Conservation (phyloP, 1,140 invertebrate genomes). For the Drosophila pallidifrons region DNA sequence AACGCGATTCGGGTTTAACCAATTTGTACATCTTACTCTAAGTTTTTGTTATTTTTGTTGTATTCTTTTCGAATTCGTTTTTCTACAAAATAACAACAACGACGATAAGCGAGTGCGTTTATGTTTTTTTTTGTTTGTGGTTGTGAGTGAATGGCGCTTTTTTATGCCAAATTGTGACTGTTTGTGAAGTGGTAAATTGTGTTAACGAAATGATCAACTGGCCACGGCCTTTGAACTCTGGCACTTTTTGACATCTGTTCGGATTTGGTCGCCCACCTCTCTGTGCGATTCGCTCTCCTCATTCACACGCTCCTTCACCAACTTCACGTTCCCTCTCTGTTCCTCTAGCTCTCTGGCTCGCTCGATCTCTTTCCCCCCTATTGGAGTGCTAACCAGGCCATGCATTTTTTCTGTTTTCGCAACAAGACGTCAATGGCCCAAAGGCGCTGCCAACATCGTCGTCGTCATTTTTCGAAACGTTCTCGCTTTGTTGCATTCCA, state of each 20-base stretch:
- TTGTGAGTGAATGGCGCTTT: slow-evolving; percentile 5
- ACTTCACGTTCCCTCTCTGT: neutral
- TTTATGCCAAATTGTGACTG: neutral
- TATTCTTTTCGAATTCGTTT: slow-evolving; percentile 26
- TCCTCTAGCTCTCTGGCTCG: neutral
- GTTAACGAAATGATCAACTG: slow-evolving; percentile 45
- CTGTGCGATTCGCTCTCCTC: slow-evolving; percentile 4
- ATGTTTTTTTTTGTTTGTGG: neutral
- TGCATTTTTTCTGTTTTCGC: slow-evolving; percentile 74
- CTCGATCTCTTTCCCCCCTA: slow-evolving; percentile 11
- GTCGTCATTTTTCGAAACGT: slow-evolving; percentile 77
- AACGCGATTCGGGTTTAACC: slow-evolving; percentile 38
- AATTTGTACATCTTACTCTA: neutral
- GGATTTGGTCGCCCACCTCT: slow-evolving; percentile 39
- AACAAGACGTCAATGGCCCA: slow-evolving; percentile 63
- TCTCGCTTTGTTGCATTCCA: slow-evolving; percentile 83
- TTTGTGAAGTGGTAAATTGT: slow-evolving; percentile 22
- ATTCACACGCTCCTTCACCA: neutral
- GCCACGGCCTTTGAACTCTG: slow-evolving; percentile 66
- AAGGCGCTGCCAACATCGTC: slow-evolving; percentile 52
- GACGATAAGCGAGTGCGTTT: slow-evolving; percentile 30
- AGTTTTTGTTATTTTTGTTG: slow-evolving; percentile 26
- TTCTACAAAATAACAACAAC: slow-evolving; percentile 21
- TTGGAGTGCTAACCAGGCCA: slow-evolving; percentile 63
- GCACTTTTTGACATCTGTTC: slow-evolving; percentile 62